Base-by-base conservation (phyloP, 2,888 invertebrate species). In the Peribatodes rhomboidaria region DNA sequence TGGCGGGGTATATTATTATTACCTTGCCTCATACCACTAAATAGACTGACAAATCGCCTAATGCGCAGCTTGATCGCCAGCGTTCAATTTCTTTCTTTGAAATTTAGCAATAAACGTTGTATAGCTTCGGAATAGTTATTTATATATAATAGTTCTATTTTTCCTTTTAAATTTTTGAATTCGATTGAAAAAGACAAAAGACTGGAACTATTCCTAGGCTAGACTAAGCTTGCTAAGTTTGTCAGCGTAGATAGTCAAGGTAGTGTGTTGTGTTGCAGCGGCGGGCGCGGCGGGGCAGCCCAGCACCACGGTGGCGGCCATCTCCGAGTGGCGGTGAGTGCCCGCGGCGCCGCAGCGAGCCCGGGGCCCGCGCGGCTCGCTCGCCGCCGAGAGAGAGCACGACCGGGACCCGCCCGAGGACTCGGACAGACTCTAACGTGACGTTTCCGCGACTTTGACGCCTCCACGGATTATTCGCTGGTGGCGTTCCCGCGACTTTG, bases 301-400 rank as follows among this genome's bases (percentile, higher is more conserved):
- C 69, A 94, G 94, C 82, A 94, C 95, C 78, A 90, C 94, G 76
- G 92, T 90, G 89, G 91, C 93, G 74, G 94, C 92, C 85, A 89
- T 90, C 86, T 87, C 92, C 70, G 94, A 94, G 89, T 94, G 95
- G 92, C 94, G 95, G 90, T 93, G 94, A 90, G 86, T 76, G 86
- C 88, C 74, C 86, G 84, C 75, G 70, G 74, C 68, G 73, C 73
- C 87, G 75, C 68, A 18, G 67, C 65, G 65, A 42, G 65, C 41
- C 70, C 73, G 65, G 71, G 60, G 68, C 70, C 65, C 60, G 27
- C 42, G 20, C 54, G 22, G 44, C 33, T 41, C 54, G 22, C 9
- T 31, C 16, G 41, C 41, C 39, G 13, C 46, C 20, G 8, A 10
- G 16, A 33, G 31, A n/a, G 49, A 31, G 3, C 2, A 33, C 27